Base-by-base conservation (phyloP, 2,113 vertebrate genomes). In the Bucco capensis region DNA sequence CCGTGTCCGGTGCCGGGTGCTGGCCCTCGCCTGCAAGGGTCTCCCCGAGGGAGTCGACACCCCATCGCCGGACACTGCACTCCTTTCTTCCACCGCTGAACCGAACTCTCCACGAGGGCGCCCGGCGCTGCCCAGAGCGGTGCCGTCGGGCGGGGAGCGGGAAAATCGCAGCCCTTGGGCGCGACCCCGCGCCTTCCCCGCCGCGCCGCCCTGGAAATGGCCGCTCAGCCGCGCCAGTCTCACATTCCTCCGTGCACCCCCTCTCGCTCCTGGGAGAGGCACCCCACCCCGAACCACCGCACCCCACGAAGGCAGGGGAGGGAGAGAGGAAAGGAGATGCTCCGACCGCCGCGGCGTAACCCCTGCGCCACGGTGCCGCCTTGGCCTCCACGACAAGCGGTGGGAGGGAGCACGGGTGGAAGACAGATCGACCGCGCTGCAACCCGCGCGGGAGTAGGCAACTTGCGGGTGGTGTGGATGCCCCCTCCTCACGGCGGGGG, bases 41-140 rank as follows among this genome's bases (percentile, higher is more conserved):
- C 17, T 19, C 17, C 10, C 22, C 3, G n/a, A 40, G 40, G 11
- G 3, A 16, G 8, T 8, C 7, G 6, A 12, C 12, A 7, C 1
- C 11, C 5, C 19, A 14, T 42, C 54, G 8, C 28, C 18, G 16
- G 19, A 6, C 13, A 3, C 8, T 6, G 54, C 10, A 3, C 7
- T 37, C 16, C 4, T 22, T 14, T 10, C 15, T 23, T 9, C 31
- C 5, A 8, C 38, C 5, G n/a, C n/a, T n/a, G n/a, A n/a, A n/a
- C n/a, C n/a, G 19, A 6, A 5, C 4, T 5, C 5, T n/a, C 28
- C 25, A 7, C 23, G 16, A 24, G 7, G 8, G 5, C 1, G 24
- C 24, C 35, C 8, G 4, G 28, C 17, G 5, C 30, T 19, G 35
- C 23, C 31, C 22, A 46, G 21, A 40, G 25, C 25, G 15, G 28